A percentile compares a stretch with the other conserved stretches of the same genome.
These are phyloP conservation scores for Galleria mellonella DNA, from an alignment of 1,140 invertebrate genomes.

Conservation along the genomic window DNA sequence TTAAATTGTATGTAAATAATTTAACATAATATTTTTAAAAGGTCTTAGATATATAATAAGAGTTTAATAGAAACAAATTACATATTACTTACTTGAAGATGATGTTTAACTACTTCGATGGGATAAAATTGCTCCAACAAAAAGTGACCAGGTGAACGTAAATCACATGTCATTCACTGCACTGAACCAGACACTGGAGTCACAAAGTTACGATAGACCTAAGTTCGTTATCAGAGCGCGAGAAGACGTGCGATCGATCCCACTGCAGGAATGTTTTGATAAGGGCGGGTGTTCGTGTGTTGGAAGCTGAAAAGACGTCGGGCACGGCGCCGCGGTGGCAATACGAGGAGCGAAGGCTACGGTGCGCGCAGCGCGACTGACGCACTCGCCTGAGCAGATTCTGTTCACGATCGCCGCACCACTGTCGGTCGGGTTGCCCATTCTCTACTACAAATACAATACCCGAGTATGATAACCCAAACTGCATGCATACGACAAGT, in stretches of 20 bases:
- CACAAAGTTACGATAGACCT: slow-evolving; percentile 41
- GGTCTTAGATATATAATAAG: no score
- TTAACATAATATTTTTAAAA: no score
- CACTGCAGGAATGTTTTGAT: slow-evolving; percentile 52
- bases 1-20: no score
- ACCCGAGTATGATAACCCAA: slow-evolving; percentile 10
- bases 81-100: no score
- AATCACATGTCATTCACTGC: slow-evolving; percentile 55
- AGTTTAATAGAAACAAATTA: no score
- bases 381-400: slow-evolving; percentile 1
- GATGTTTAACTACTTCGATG: no score
- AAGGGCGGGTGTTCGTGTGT: slow-evolving; percentile 32
- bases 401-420: slow-evolving; percentile 4
- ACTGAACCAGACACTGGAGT: slow-evolving; percentile 38
- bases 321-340: slow-evolving; percentile 26
- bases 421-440: not conserved
- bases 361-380: slow-evolving; percentile 53
- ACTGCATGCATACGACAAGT: slow-evolving; percentile 34
- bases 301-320: slow-evolving; percentile 15
- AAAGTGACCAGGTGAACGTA: not conserved
- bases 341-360: slow-evolving; percentile 18
- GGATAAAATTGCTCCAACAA: not conserved
- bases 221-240: slow-evolving; percentile 45
- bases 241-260: slow-evolving; percentile 54
- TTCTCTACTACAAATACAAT: not conserved